A percentile compares a stretch with the other conserved stretches of the same genome.
Evolutionary conservation across 2,113 vertebrate genomes (phyloP).

Genomic region (Thamnophis sirtalis): DNA sequence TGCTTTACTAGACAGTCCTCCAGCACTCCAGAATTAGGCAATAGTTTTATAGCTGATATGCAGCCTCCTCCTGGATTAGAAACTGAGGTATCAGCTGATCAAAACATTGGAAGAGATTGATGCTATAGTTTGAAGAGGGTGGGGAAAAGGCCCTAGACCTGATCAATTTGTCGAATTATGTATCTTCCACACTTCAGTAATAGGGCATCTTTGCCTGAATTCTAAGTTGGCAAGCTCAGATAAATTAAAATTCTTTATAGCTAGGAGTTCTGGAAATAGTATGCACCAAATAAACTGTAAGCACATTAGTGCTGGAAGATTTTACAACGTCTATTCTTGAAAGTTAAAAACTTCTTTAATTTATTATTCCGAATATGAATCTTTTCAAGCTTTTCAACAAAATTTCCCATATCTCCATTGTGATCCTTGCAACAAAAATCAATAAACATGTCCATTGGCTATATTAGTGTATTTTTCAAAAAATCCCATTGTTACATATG

Average conservation of each 20-base stretch:
- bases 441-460: neutral
- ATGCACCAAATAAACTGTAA: neutral
- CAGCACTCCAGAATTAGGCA: neutral
- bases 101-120: neutral
- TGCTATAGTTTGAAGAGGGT: neutral
- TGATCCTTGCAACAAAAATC: neutral
- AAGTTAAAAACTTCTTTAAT: neutral
- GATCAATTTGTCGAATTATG: neutral
- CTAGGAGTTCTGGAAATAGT: accelerated
- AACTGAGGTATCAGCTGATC: neutral
- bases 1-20: neutral
- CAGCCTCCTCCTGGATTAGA: neutral
- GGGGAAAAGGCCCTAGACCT: neutral
- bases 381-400: neutral
- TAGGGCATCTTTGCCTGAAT: neutral
- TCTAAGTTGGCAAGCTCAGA: neutral
- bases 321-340: constrained; percentile 17
- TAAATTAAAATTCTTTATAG: neutral
- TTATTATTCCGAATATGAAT: neutral
- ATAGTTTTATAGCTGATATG: neutral
- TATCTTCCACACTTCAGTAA: constrained; percentile 2
- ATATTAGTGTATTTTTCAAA: neutral
- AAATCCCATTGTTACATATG: neutral
- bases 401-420: neutral
- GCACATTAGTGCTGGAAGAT: constrained; percentile 27